These are phyloP conservation scores for Megalopta genalis DNA, from an alignment of 1,140 invertebrate genomes.

Conservation along the genomic window DNA sequence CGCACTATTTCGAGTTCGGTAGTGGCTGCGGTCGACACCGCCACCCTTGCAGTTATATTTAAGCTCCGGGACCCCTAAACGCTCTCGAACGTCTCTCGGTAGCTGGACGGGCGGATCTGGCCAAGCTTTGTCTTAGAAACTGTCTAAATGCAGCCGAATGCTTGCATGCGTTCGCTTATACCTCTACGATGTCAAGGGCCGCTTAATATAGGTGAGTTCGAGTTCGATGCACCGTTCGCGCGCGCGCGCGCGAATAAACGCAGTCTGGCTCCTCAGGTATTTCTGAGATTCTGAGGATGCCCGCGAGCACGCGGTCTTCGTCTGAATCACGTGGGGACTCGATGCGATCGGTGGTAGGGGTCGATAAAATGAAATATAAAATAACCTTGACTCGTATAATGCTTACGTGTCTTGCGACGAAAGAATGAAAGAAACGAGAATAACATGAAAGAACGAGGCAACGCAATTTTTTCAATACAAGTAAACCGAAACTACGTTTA, in stretches of 20 bases:
- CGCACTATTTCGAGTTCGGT: conserved; percentile 59
- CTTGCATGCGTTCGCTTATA: conserved; percentile 35
- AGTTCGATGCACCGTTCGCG: conserved; percentile 50
- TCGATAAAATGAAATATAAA: too few relatives aligned
- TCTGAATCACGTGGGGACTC: too few relatives aligned
- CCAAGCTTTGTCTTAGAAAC: conserved; percentile 58
- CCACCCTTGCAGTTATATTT: conserved; percentile 70
- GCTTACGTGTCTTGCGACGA: too few relatives aligned
- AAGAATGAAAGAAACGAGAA: too few relatives aligned
- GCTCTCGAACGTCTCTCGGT: conserved; percentile 25
- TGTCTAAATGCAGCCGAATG: conserved; percentile 55
- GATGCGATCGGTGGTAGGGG: too few relatives aligned
- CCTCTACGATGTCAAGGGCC: conserved; percentile 64
- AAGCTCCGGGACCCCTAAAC: conserved; percentile 53
- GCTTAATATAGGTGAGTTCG: conserved; percentile 61
- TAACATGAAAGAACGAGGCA: too few relatives aligned
- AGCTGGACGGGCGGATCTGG: conserved; percentile 29
- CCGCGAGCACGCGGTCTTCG: neutral
- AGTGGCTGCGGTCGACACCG: conserved; percentile 31
- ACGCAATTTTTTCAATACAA: too few relatives aligned
- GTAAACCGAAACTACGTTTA: too few relatives aligned
- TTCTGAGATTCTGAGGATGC: conserved; percentile 18
- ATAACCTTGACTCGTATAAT: too few relatives aligned
- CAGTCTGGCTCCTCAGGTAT: conserved; percentile 34
- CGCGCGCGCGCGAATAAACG: conserved; percentile 35